phyloP scores from a whole-genome alignment of 1,140 invertebrate genomes.

The Cepaea nemoralis region DNA sequence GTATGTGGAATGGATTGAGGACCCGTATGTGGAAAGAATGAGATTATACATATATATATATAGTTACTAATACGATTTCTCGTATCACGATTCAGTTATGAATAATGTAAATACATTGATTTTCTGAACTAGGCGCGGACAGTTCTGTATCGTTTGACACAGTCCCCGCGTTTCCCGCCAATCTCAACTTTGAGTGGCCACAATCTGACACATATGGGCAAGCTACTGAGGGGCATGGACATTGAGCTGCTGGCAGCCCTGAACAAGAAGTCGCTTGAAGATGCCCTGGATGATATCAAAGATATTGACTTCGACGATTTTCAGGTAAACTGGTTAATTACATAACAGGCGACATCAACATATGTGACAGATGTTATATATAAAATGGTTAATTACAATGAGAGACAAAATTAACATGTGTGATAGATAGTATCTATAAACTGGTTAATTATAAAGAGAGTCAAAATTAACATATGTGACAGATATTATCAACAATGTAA shows the following conservation, averaged over 20 bases:
- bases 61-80: too few relatives aligned
- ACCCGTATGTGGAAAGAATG: too few relatives aligned
- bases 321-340: slow-evolving; percentile 24
- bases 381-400: not conserved
- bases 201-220: slow-evolving; percentile 24
- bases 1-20: too few relatives aligned
- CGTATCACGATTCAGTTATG: too few relatives aligned
- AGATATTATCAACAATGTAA: not conserved
- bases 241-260: slow-evolving; percentile 25
- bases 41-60: too few relatives aligned
- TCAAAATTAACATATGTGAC: not conserved
- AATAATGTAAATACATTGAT: too few relatives aligned
- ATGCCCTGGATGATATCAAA: slow-evolving; percentile 37
- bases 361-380: not conserved
- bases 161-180: slow-evolving; percentile 34
- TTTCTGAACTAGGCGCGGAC: not conserved
- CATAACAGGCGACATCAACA: not conserved
- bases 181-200: slow-evolving; percentile 14
- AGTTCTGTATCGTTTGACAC: slow-evolving; percentile 19
- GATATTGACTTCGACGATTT: slow-evolving; percentile 43
- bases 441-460: too few relatives aligned
- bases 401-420: too few relatives aligned
- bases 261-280: slow-evolving; percentile 19
- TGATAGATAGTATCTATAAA: not conserved
- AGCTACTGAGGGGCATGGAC: slow-evolving; percentile 34